A percentile compares a stretch with the other conserved stretches of the same genome.
phyloP scores from a whole-genome alignment of 2,113 vertebrate species.

The Rhizomys pruinosus region DNA sequence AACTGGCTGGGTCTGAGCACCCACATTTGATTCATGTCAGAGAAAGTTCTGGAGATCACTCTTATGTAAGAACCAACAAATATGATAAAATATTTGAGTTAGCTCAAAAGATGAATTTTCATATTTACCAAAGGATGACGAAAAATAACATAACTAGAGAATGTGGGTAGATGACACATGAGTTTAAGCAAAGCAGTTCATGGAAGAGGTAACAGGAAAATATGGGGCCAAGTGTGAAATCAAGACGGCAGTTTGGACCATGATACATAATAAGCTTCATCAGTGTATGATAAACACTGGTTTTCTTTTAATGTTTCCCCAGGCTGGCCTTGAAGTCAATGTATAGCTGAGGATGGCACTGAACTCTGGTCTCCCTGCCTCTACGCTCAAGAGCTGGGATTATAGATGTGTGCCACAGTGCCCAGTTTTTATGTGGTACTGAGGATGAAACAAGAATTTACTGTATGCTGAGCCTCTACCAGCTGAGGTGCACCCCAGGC shows the following conservation, averaged over 20 bases:
- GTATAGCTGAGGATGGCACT: background rate
- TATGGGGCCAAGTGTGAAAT: background rate
- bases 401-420: background rate
- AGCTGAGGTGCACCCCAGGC: background rate
- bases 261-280: background rate
- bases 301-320: background rate
- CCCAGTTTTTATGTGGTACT: background rate
- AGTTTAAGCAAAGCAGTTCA: background rate
- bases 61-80: background rate
- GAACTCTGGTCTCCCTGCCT: background rate
- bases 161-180: background rate
- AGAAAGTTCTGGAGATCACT: background rate
- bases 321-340: background rate
- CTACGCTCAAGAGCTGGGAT: background rate
- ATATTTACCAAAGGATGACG: background rate
- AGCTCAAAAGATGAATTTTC: conserved; percentile 17
- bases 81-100: background rate
- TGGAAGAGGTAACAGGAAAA: background rate
- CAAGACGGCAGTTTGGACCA: background rate
- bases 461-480: background rate
- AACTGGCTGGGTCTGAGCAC: background rate
- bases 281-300: background rate
- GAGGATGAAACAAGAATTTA: background rate
- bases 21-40: background rate
- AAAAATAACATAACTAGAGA: background rate